phyloP scores from a whole-genome alignment of 2,797 vertebrate species.

The Lacerta bilineata region DNA sequence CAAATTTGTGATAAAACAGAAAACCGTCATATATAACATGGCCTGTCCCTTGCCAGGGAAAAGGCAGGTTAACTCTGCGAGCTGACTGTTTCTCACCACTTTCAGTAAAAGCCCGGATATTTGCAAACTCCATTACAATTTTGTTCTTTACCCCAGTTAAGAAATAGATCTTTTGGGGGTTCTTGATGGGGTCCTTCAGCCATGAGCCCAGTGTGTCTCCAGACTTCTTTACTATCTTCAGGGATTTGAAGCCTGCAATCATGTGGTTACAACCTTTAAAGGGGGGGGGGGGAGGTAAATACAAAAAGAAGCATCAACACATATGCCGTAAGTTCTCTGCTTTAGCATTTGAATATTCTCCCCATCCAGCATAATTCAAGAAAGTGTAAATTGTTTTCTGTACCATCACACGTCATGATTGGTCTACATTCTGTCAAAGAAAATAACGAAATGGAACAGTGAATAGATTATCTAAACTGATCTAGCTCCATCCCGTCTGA shows the following conservation, averaged over 20 bases:
- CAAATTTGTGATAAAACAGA: slow-evolving; percentile 90
- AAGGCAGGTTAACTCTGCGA: slow-evolving; percentile 82
- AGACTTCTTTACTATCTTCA: slow-evolving; percentile 91
- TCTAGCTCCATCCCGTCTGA: background rate
- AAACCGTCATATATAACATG: slow-evolving; percentile 87
- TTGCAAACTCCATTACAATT: slow-evolving; percentile 85
- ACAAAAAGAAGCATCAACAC: background rate
- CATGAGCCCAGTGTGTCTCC: slow-evolving; percentile 86
- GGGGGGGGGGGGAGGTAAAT: background rate
- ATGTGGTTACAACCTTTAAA: slow-evolving; percentile 85
- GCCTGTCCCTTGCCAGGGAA: slow-evolving; percentile 91
- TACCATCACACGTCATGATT: background rate
- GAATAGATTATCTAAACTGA: background rate
- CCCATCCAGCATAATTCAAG: background rate
- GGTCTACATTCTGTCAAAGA: background rate
- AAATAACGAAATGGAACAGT: background rate
- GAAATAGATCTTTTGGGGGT: slow-evolving; percentile 89
- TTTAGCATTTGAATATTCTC: slow-evolving; percentile 29
- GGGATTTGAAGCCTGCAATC: slow-evolving; percentile 88
- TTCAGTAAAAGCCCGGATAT: slow-evolving; percentile 86
- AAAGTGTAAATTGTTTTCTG: background rate
- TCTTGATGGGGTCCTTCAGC: slow-evolving; percentile 89
- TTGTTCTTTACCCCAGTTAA: slow-evolving; percentile 86
- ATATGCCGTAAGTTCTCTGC: background rate
- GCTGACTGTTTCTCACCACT: slow-evolving; percentile 70